Evolutionary conservation across 2,888 invertebrate genomes (phyloP), one percentile per base, ranked within the genome.

Genomic region (Pristionchus maxplancki): DNA sequence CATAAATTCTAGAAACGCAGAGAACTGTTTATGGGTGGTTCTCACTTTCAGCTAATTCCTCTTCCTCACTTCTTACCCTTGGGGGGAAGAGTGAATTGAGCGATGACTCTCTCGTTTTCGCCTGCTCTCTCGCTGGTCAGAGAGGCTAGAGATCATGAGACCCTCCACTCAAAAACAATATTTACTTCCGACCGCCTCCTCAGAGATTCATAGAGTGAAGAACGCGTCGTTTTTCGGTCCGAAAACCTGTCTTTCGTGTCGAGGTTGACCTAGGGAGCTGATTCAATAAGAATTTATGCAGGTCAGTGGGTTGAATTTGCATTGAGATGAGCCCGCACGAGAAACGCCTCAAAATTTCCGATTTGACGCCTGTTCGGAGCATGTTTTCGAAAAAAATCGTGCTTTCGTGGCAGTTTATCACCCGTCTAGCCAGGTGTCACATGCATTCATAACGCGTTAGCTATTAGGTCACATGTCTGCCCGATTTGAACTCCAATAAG

Each of bases 361-460:
- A 48, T n/a, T n/a, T n/a, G n/a, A n/a, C n/a, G n/a, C n/a, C n/a
- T n/a, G n/a, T n/a, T n/a, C n/a, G n/a, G n/a, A n/a, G n/a, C n/a
- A n/a, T n/a, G n/a, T n/a, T n/a, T n/a, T n/a, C n/a, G n/a, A n/a
- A n/a, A n/a, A n/a, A n/a, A n/a, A n/a, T n/a, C 11, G 44, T 44
- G 6, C 44, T 11, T 44, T 58, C 58, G 24, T 58, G 58, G n/a
- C 5, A 1, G n/a, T 58, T 58, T 58, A 64, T 64, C 64, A 34
- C 31, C 15, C 64, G 64, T 64, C 64, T 64, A 64, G 64, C 64
- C 64, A 64, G 64, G 64, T 64, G 31, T 64, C 64, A 64, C 64
- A 31, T 64, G 31, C 9, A 31, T 31, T 11, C 20, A n/a, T 64
- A 31, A 28, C n/a, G n/a, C n/a, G n/a, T n/a, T n/a, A n/a, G n/a